These are phyloP conservation scores for Oryctolagus cuniculus DNA, from an alignment of 2,113 vertebrate genomes.

Conservation along the genomic window mOryCun1.1 NC_091436.1:18273501-18274000, in stretches of 20 bases:
- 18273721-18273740: background rate
- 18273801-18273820: background rate
- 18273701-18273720: background rate
- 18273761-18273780: background rate
- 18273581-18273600: conserved; percentile 96
- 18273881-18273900: background rate
- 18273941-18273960: background rate
- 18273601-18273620: conserved; percentile 95
- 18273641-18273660: conserved; percentile 90
- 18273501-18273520: conserved; percentile 85
- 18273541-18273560: conserved; percentile 95
- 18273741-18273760: conserved; percentile 13
- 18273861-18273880: background rate
- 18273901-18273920: background rate
- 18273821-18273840: conserved; percentile 27
- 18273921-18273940: background rate
- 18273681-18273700: background rate
- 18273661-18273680: background rate
- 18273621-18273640: conserved; percentile 90
- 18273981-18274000: background rate
- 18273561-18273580: conserved; percentile 95
- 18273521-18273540: conserved; percentile 88
- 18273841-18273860: background rate
- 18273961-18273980: background rate
- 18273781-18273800: conserved; percentile 8